phyloP scores from a whole-genome alignment of 2,888 invertebrate genomes.

The Pycnomerus fuliginosus region DNA sequence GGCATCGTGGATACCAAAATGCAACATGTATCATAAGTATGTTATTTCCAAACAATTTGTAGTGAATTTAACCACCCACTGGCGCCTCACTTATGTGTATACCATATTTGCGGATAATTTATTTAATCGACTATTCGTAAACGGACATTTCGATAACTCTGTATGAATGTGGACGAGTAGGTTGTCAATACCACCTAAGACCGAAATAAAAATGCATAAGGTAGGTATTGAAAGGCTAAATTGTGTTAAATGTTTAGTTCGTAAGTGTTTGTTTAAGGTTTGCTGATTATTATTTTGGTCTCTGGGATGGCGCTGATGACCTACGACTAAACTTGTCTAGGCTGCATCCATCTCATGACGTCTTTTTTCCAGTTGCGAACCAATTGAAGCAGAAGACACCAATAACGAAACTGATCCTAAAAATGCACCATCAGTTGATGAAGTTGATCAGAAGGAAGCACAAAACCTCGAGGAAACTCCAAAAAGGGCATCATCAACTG shows the following conservation, averaged over 20 bases:
- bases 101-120: too few relatives aligned
- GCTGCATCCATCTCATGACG: constrained; percentile 16
- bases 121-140: too few relatives aligned
- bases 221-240: constrained; percentile 28
- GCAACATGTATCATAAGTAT: constrained; percentile 47
- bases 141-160: too few relatives aligned
- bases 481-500: constrained; percentile 17
- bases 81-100: neutral
- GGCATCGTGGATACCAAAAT: constrained; percentile 77
- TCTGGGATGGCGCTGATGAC: constrained; percentile 48
- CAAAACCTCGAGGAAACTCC: neutral
- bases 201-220: constrained; percentile 43
- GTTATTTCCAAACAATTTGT: constrained; percentile 3
- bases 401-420: neutral
- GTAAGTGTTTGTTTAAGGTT: constrained; percentile 24
- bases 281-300: constrained; percentile 47
- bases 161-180: constrained; percentile 4
- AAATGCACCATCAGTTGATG: constrained; percentile 1
- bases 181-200: constrained; percentile 40
- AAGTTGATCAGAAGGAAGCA: neutral
- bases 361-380: constrained; percentile 33
- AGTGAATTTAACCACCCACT: neutral
- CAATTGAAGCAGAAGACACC: neutral
- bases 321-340: constrained; percentile 26
- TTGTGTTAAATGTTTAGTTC: constrained; percentile 5